Conservation (phyloP, 1,140 invertebrate species). For the silkworm (Bombyx mori) region ASM3026992v2 NC_085113.1:10903001-10903500, state of each 20-base stretch:
- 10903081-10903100: constrained; percentile 1
- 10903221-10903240: neutral
- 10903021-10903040: constrained; percentile 7
- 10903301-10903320: neutral
- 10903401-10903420: too few relatives aligned
- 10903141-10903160: neutral
- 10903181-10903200: neutral
- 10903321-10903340: constrained; percentile 4
- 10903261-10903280: neutral
- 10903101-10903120: neutral
- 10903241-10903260: neutral
- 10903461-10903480: constrained; percentile 1
- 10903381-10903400: too few relatives aligned
- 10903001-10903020: constrained; percentile 16
- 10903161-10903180: neutral
- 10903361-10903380: neutral
- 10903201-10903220: constrained; percentile 3
- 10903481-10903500: neutral
- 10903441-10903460: neutral
- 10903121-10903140: neutral
- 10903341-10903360: constrained; percentile 4
- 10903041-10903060: constrained; percentile 3
- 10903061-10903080: constrained; percentile 2
- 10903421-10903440: too few relatives aligned
- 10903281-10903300: too few relatives aligned